These are phyloP conservation scores for Regulus satrapa DNA, from an alignment of 2,113 vertebrate species.

Conservation along the genomic window DNA sequence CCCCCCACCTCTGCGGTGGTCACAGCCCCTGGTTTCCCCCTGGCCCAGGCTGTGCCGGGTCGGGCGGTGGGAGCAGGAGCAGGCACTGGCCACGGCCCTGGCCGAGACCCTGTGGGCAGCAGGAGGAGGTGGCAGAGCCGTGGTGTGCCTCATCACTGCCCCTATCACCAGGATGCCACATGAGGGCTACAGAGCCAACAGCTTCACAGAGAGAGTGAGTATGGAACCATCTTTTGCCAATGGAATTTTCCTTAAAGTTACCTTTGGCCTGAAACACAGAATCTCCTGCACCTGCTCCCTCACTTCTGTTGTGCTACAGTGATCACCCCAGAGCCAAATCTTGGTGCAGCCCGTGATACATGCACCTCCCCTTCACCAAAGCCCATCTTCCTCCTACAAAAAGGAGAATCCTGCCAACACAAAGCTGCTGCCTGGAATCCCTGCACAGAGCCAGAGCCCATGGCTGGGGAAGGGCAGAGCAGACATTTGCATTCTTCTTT, in stretches of 20 bases:
- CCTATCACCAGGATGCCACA: constrained; percentile 18
- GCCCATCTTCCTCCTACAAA: not conserved
- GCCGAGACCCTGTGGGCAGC: constrained; percentile 82
- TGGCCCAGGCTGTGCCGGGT: constrained; percentile 66
- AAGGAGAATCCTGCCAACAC: not conserved
- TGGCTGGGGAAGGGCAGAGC: rapidly evolving
- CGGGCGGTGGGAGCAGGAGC: constrained; percentile 66
- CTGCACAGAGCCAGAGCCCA: not conserved
- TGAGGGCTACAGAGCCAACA: constrained; percentile 63
- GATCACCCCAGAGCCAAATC: not conserved
- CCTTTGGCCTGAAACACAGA: rapidly evolving
- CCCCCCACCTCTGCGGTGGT: too few species aligned
- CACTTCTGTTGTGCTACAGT: too few species aligned
- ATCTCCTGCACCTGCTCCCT: too few species aligned
- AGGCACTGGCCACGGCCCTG: constrained; percentile 64
- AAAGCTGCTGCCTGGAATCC: not conserved
- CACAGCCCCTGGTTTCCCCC: not conserved
- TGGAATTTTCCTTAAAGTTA: not conserved
- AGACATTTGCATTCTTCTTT: not conserved
- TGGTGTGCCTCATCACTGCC: constrained; percentile 69
- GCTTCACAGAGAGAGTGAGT: constrained; percentile 79
- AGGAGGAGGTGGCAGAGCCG: constrained; percentile 69
- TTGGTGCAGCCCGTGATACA: not conserved
- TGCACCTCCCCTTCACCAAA: not conserved
- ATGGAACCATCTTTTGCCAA: rapidly evolving